Evolutionary conservation across 1,140 invertebrate genomes (phyloP).

Genomic region (Solenopsis invicta): DNA sequence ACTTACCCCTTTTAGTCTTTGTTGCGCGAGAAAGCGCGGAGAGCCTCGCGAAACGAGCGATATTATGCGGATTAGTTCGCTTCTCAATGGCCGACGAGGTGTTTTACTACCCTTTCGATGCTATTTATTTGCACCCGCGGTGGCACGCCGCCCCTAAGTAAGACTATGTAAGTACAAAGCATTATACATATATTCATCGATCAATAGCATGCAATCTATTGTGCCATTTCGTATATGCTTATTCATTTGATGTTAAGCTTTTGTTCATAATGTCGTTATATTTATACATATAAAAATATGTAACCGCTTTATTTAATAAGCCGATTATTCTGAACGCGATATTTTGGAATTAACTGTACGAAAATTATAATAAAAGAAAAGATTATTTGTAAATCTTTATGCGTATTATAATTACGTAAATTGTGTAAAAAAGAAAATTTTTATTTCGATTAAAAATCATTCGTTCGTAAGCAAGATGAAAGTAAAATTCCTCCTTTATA

Average conservation of each 20-base stretch:
- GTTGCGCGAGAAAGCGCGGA: slow-evolving; percentile 42
- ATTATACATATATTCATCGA: slow-evolving; percentile 27
- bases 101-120: slow-evolving; percentile 58
- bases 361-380: background rate
- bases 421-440: background rate
- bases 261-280: background rate
- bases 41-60: slow-evolving; percentile 61
- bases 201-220: slow-evolving; percentile 36
- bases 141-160: slow-evolving; percentile 42
- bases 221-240: slow-evolving; percentile 33
- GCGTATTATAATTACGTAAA: background rate
- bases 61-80: slow-evolving; percentile 64
- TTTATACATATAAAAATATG: background rate
- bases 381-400: background rate
- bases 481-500: background rate
- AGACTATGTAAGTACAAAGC: slow-evolving; percentile 43
- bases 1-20: slow-evolving; percentile 61
- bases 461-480: background rate
- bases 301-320: background rate
- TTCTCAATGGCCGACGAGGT: slow-evolving; percentile 53
- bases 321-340: background rate
- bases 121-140: slow-evolving; percentile 54
- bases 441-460: background rate
- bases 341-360: background rate
- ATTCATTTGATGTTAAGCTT: slow-evolving; percentile 11